A percentile compares a stretch with the other conserved stretches of the same genome.
Evolutionary conservation across 2,113 vertebrate species (phyloP).

Genomic region (Gallinago media): DNA sequence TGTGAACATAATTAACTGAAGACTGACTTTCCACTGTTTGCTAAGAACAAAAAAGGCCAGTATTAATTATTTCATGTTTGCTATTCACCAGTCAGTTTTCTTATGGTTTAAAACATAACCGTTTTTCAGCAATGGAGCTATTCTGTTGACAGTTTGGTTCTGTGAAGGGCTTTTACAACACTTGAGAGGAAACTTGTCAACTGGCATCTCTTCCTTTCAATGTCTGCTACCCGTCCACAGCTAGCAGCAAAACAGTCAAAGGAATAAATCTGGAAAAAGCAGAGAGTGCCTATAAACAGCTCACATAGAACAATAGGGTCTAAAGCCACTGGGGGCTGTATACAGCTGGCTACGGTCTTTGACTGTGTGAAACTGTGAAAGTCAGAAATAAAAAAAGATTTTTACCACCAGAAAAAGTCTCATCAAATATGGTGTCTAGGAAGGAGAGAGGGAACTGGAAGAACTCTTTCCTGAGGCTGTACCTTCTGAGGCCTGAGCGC

Average conservation of each 20-base stretch:
- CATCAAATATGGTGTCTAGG: background rate
- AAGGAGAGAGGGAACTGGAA: background rate
- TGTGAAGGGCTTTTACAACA: background rate
- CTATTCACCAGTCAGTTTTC: background rate
- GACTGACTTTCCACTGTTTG: background rate
- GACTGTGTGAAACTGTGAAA: background rate
- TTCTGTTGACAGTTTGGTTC: background rate
- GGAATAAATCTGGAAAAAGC: background rate
- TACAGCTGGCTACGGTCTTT: background rate
- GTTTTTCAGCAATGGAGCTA: background rate
- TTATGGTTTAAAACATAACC: background rate
- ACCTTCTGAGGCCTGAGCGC: rapidly evolving
- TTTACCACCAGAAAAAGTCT: background rate
- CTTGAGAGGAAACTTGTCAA: background rate
- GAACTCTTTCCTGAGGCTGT: background rate
- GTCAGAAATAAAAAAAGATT: background rate
- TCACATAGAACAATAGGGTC: background rate
- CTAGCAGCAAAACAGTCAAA: background rate
- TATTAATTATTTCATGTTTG: background rate
- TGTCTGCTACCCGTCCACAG: background rate
- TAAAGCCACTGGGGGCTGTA: background rate
- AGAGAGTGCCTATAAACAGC: background rate
- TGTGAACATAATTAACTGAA: background rate
- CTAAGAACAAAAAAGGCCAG: background rate
- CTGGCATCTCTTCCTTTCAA: background rate